Conservation (phyloP, 2,113 vertebrate species). For the Turdus rufiventris region DNA sequence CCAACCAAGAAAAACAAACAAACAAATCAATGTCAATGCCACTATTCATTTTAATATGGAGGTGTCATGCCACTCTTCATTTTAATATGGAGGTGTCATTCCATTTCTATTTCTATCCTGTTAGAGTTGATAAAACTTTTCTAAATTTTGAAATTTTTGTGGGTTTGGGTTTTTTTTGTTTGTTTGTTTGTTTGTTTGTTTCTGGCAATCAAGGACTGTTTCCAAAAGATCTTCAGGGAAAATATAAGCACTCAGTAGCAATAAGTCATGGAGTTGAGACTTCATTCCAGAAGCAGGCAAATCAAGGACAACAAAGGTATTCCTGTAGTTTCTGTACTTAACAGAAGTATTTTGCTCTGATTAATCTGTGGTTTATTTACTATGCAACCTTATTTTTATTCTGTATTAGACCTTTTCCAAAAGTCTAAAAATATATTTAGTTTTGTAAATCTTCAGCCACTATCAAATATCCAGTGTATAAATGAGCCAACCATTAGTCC, state of each 20-base stretch:
- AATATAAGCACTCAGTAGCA: neutral
- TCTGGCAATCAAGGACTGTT: neutral
- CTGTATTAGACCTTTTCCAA: neutral
- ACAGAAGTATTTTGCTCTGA: neutral
- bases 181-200: too few relatives aligned
- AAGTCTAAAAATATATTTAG: neutral
- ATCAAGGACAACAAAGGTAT: neutral
- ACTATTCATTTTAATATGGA: neutral
- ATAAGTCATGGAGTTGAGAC: neutral
- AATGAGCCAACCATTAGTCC: neutral
- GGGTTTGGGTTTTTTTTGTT: too few relatives aligned
- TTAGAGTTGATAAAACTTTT: neutral
- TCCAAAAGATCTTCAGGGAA: neutral
- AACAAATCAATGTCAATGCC: neutral
- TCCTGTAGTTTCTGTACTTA: neutral
- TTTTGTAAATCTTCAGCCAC: neutral
- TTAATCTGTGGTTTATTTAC: neutral
- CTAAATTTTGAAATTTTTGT: neutral
- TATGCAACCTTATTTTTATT: neutral
- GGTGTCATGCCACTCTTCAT: neutral
- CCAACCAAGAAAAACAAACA: too few relatives aligned
- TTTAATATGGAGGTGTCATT: neutral
- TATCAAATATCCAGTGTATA: neutral
- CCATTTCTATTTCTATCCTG: neutral
- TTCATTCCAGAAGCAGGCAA: neutral